Percentiles rank a stretch among this genome's conserved stretches.
These are phyloP conservation scores for Drosophila testacea DNA, from an alignment of 2,888 invertebrate species.

Conservation along the genomic window DNA sequence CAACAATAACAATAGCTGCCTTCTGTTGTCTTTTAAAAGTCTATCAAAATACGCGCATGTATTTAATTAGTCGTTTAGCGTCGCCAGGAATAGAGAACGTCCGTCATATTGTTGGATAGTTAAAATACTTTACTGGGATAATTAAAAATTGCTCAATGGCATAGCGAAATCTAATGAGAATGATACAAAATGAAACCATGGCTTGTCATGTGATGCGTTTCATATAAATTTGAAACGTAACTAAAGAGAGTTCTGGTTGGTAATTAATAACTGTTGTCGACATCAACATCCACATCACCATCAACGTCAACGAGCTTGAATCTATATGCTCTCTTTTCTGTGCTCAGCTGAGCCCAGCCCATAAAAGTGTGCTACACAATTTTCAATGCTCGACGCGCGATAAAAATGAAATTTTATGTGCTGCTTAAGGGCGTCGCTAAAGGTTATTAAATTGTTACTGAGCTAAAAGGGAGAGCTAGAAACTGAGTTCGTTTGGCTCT, in stretches of 20 bases:
- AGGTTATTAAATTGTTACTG: conserved; percentile 54
- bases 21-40: conserved; percentile 43
- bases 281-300: conserved; percentile 10
- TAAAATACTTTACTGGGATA: conserved; percentile 55
- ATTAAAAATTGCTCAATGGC: conserved; percentile 56
- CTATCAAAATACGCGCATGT: conserved; percentile 68
- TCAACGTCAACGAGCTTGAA: neutral
- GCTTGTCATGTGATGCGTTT: conserved; percentile 39
- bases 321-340: neutral
- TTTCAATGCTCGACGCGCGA: conserved; percentile 57
- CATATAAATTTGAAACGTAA: conserved; percentile 47
- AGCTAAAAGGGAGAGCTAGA: neutral
- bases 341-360: conserved; percentile 22
- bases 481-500: conserved; percentile 16
- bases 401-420: conserved; percentile 72
- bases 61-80: conserved; percentile 62
- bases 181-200: conserved; percentile 22
- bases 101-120: conserved; percentile 69
- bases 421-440: conserved; percentile 59
- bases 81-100: conserved; percentile 30
- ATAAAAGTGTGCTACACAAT: conserved; percentile 59
- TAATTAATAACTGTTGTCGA: conserved; percentile 49
- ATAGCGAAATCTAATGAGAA: conserved; percentile 30
- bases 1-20: conserved; percentile 31
- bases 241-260: conserved; percentile 28